Conservation (phyloP, 2,113 vertebrate species). For the Trogon melanurus region DNA sequence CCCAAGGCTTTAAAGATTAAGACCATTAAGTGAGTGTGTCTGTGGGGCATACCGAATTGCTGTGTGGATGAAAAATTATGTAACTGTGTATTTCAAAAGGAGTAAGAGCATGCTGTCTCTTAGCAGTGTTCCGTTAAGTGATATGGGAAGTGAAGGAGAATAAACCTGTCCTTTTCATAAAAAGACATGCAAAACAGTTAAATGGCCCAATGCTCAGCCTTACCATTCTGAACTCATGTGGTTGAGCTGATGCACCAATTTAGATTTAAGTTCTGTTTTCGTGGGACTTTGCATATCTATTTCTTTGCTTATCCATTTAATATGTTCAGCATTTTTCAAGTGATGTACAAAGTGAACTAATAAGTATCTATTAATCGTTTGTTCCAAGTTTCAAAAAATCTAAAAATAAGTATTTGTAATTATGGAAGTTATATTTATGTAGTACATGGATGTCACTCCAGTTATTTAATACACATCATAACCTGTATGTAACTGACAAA, state of each 20-base stretch:
- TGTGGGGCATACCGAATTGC: not conserved
- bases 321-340: not conserved
- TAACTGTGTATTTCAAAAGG: not conserved
- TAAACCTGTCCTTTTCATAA: not conserved
- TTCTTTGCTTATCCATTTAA: not conserved
- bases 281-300: not conserved
- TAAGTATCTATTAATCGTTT: not conserved
- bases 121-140: not conserved
- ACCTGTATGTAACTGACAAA: constrained; percentile 8
- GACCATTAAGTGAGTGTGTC: not conserved
- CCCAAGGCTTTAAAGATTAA: not conserved
- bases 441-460: not conserved
- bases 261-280: not conserved
- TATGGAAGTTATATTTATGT: not conserved
- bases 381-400: not conserved
- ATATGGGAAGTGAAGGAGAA: not conserved
- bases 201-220: not conserved
- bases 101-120: not conserved
- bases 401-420: not conserved
- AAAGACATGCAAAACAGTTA: not conserved
- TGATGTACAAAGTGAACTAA: not conserved
- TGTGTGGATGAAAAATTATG: not conserved
- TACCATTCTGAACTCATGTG: not conserved
- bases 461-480: not conserved
- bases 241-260: not conserved